phyloP scores from a whole-genome alignment of 2,797 vertebrate species.

The Lerista edwardsae region DNA sequence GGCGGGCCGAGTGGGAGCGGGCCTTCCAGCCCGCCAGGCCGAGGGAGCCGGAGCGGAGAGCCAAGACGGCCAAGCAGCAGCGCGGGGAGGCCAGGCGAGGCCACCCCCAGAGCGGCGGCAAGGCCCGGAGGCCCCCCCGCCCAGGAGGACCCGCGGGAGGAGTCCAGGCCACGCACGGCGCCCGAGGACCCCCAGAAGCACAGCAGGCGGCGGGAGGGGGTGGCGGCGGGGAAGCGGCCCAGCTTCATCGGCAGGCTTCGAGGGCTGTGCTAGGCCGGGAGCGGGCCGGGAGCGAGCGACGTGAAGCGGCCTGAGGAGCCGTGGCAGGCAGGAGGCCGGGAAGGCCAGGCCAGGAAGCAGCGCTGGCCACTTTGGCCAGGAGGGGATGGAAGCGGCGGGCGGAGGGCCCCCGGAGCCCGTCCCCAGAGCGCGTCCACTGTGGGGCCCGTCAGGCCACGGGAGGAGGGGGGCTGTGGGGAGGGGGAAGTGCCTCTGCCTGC shows the following conservation, averaged over 20 bases:
- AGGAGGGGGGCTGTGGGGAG: neutral
- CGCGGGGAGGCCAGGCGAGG: neutral
- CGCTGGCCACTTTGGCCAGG: neutral
- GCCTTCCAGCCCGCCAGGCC: neutral
- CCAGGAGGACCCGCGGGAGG: neutral
- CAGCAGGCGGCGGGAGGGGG: neutral
- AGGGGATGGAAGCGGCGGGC: neutral
- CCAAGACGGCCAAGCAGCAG: neutral
- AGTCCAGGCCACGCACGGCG: neutral
- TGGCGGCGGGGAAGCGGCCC: neutral
- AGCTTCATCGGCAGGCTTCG: neutral
- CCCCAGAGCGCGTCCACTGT: too few species aligned
- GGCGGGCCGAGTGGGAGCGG: neutral
- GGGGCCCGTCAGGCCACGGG: neutral
- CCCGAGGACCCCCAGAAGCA: neutral
- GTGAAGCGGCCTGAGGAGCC: neutral
- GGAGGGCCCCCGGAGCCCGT: neutral
- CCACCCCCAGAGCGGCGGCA: neutral
- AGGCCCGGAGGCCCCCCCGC: neutral
- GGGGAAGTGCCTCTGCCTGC: neutral
- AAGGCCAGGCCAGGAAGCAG: too few species aligned
- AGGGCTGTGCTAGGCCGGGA: neutral
- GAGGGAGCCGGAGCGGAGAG: neutral
- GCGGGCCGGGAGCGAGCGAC: neutral
- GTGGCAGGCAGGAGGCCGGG: too few species aligned